Conservation (phyloP, 2,888 invertebrate genomes). For the Hemaris fuciformis region DNA sequence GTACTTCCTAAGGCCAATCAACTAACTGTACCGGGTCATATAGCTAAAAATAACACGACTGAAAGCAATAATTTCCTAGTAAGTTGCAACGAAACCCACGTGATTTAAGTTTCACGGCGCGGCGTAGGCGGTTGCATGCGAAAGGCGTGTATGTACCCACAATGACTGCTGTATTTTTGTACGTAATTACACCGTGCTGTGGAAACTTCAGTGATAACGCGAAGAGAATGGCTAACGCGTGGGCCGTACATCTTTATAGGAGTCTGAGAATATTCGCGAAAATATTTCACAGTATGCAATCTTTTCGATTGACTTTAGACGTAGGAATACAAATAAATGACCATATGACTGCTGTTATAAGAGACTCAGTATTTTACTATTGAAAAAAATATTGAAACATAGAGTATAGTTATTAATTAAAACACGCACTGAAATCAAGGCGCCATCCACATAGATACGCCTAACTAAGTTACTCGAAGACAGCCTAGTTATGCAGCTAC, state of each 20-base stretch:
- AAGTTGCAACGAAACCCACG: conserved; percentile 17
- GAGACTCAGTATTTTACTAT: too few species aligned
- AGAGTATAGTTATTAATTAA: neutral
- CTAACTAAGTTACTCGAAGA: neutral
- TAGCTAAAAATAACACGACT: neutral
- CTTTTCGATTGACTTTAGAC: too few species aligned
- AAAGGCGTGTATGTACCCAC: conserved; percentile 21
- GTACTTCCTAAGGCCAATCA: neutral
- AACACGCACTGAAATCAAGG: neutral
- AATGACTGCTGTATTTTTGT: conserved; percentile 36
- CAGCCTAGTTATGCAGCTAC: neutral
- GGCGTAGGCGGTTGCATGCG: conserved; percentile 17
- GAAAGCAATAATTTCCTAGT: conserved; percentile 14
- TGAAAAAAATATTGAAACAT: neutral
- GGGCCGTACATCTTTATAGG: neutral
- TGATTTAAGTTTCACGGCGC: conserved; percentile 14
- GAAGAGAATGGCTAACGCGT: conserved; percentile 15
- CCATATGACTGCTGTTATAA: neutral
- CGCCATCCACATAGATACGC: neutral
- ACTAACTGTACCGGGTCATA: neutral
- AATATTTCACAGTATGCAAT: too few species aligned
- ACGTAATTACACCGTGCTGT: conserved; percentile 17
- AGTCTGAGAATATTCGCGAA: neutral
- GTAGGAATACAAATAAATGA: neutral
- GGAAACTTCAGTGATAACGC: conserved; percentile 17